Evolutionary conservation across 2,797 vertebrate species (phyloP).

Genomic region (Sebastiscus tertius): DNA sequence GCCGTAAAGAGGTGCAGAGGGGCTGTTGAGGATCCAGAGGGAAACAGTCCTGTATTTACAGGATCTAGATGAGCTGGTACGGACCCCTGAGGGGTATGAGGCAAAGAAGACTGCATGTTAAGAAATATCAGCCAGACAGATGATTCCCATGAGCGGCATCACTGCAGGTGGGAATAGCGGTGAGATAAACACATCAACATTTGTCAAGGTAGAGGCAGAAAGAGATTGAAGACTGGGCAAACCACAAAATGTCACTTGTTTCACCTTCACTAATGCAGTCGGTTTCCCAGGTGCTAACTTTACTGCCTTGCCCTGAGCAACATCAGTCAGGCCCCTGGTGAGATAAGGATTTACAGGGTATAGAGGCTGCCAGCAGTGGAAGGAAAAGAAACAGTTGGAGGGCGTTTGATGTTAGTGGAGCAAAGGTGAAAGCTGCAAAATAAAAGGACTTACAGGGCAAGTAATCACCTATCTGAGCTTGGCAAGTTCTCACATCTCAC

Average conservation of each 20-base stretch:
- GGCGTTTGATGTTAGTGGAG: constrained; percentile 57
- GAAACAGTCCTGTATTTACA: constrained; percentile 52
- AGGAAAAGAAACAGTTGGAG: constrained; percentile 36
- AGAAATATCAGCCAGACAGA: constrained; percentile 48
- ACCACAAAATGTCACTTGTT: constrained; percentile 37
- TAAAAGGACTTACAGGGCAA: constrained; percentile 29
- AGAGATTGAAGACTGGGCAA: constrained; percentile 6
- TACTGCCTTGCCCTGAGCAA: constrained; percentile 41
- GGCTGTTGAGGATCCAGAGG: constrained; percentile 36
- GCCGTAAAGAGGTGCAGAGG: constrained; percentile 17
- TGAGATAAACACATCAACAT: constrained; percentile 57
- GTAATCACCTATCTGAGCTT: constrained; percentile 10
- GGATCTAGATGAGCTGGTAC: constrained; percentile 49
- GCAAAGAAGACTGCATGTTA: constrained; percentile 35
- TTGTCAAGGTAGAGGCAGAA: constrained; percentile 5
- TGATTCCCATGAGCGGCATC: constrained; percentile 49
- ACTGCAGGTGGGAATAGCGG: constrained; percentile 54
- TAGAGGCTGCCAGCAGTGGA: constrained; percentile 7
- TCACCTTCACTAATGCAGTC: constrained; percentile 34
- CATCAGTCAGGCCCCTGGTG: constrained; percentile 51
- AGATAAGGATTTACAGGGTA: constrained; percentile 64
- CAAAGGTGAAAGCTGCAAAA: constrained; percentile 61
- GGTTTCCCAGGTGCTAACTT: constrained; percentile 48
- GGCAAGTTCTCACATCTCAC: neutral
- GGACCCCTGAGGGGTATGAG: constrained; percentile 45